A percentile compares a stretch with the other conserved stretches of the same genome.
phyloP scores from a whole-genome alignment of 2,888 invertebrate genomes.

The Nyleta sp. region DNA sequence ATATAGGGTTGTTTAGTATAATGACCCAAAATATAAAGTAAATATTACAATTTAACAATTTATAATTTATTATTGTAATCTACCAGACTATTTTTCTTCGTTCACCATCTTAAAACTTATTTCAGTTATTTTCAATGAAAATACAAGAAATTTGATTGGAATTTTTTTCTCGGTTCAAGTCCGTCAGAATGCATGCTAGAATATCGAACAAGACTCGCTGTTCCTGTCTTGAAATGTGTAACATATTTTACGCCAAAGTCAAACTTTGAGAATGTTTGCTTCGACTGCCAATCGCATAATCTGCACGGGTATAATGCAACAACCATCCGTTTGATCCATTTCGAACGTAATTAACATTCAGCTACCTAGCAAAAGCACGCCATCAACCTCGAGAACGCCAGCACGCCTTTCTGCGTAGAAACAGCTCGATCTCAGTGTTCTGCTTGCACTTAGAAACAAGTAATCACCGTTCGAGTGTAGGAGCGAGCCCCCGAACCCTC shows the following conservation, averaged over 20 bases:
- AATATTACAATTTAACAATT: too few relatives aligned
- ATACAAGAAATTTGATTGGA: too few relatives aligned
- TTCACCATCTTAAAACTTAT: too few relatives aligned
- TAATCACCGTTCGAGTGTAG: constrained; percentile 67
- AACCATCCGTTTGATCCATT: constrained; percentile 58
- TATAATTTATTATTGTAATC: too few relatives aligned
- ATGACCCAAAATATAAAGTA: too few relatives aligned
- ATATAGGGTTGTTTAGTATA: too few relatives aligned
- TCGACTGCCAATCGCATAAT: constrained; percentile 60
- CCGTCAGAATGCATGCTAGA: too few relatives aligned
- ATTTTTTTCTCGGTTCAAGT: too few relatives aligned
- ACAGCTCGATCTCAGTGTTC: constrained; percentile 54
- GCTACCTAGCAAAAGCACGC: constrained; percentile 43
- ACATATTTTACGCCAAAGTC: constrained; percentile 47
- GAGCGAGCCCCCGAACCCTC: constrained; percentile 50
- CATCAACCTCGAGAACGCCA: constrained; percentile 31
- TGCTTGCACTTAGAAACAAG: constrained; percentile 69
- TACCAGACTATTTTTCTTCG: too few relatives aligned
- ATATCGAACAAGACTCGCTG: background rate
- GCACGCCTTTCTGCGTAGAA: constrained; percentile 41
- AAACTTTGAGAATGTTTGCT: constrained; percentile 48
- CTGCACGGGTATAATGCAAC: constrained; percentile 40
- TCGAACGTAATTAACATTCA: constrained; percentile 58
- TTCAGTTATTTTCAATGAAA: too few relatives aligned
- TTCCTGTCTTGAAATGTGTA: constrained; percentile 46